Percentiles rank a stretch among this genome's conserved stretches.
Evolutionary conservation across 2,888 invertebrate genomes (phyloP).

Genomic region (Ramazzottius varieornatus): DNA sequence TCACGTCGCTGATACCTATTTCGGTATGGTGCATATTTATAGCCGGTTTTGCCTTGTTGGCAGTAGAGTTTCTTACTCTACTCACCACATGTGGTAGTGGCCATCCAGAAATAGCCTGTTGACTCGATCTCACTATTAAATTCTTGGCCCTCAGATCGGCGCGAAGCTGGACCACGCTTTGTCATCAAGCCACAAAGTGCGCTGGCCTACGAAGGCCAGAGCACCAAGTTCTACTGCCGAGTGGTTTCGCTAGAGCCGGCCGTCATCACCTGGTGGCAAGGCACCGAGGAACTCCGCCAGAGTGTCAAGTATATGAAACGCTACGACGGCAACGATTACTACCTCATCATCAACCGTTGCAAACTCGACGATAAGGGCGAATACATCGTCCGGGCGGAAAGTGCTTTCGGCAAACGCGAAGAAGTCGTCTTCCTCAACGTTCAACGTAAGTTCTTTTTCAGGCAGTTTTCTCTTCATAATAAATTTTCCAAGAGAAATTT

Average conservation of each 20-base stretch:
- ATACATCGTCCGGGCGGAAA: constrained; percentile 82
- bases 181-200: constrained; percentile 85
- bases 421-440: constrained; percentile 89
- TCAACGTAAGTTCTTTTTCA: constrained; percentile 45
- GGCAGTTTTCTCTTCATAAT: too few relatives aligned
- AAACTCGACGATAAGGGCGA: constrained; percentile 86
- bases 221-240: constrained; percentile 84
- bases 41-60: background rate
- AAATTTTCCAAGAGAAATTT: too few relatives aligned
- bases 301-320: constrained; percentile 98
- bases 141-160: constrained; percentile 38
- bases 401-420: constrained; percentile 78
- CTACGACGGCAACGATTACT: constrained; percentile 79
- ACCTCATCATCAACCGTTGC: constrained; percentile 83
- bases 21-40: constrained; percentile 34
- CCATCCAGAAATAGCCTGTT: background rate
- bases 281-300: constrained; percentile 69
- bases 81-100: too few relatives aligned
- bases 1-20: constrained; percentile 77
- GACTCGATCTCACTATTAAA: background rate
- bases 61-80: background rate
- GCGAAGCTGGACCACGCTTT: constrained; percentile 91
- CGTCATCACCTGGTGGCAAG: constrained; percentile 72
- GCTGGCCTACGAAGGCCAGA: constrained; percentile 86
- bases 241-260: constrained; percentile 76